Evolutionary conservation across 2,113 vertebrate species (phyloP).

Genomic region (Pelvicachromis taeniatus): DNA sequence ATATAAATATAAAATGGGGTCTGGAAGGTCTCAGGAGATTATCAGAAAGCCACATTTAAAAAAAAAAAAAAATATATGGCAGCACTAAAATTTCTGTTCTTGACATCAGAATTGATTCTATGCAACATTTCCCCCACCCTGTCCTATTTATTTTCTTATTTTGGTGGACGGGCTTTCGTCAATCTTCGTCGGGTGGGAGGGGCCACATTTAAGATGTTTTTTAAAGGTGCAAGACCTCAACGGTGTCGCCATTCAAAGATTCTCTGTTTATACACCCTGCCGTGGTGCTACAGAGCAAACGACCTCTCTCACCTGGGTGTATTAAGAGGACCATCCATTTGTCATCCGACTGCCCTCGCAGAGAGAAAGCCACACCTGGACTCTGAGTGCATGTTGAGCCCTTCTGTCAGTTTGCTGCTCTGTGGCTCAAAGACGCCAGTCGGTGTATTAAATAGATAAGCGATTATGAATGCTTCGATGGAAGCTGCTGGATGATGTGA

Average conservation of each 20-base stretch:
- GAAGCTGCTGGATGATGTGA: constrained; percentile 78
- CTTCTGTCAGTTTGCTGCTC: constrained; percentile 78
- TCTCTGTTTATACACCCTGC: constrained; percentile 36
- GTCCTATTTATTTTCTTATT: not conserved
- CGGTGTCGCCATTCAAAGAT: not conserved
- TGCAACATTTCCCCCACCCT: constrained; percentile 64
- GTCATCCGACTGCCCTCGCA: not conserved
- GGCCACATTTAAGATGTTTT: constrained; percentile 11
- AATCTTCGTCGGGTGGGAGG: constrained; percentile 6
- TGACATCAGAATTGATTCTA: constrained; percentile 67
- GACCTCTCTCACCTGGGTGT: constrained; percentile 1
- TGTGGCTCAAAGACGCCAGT: constrained; percentile 71
- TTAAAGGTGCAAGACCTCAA: constrained; percentile 7
- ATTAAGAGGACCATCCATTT: constrained; percentile 4
- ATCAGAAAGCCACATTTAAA: constrained; percentile 37
- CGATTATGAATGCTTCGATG: constrained; percentile 58
- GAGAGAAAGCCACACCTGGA: constrained; percentile 49
- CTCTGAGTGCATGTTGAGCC: constrained; percentile 83
- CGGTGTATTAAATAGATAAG: constrained; percentile 63
- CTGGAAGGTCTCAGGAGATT: constrained; percentile 63
- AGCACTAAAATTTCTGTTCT: constrained; percentile 57
- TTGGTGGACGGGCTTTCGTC: constrained; percentile 11
- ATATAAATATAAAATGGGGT: not conserved
- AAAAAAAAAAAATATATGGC: constrained; percentile 5
- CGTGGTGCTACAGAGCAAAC: constrained; percentile 27